Evolutionary conservation across 53 echinoderm and acorn worm species (phyloP).

Genomic region (Holothuria leucospilota): DNA sequence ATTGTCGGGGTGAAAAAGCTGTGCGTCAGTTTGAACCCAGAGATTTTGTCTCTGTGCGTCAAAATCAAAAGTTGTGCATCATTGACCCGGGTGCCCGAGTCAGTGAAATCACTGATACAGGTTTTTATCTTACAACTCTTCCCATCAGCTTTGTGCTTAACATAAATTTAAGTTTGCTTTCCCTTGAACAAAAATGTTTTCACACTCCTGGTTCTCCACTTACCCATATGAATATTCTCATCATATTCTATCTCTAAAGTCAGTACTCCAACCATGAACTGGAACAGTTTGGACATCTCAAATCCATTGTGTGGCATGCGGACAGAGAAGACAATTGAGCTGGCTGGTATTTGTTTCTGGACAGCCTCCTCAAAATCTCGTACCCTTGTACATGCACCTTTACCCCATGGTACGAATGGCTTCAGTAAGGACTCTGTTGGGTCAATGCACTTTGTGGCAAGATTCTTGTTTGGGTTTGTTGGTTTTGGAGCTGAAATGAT

Average conservation of each 20-base stretch:
- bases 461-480: slow-evolving; percentile 68
- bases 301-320: slow-evolving; percentile 76
- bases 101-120: too few relatives aligned
- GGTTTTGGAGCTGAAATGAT: slow-evolving; percentile 78
- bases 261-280: slow-evolving; percentile 86
- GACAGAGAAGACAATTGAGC: slow-evolving; percentile 85
- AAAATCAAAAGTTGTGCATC: too few relatives aligned
- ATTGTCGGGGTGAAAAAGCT: too few relatives aligned
- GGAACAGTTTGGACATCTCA: slow-evolving; percentile 81
- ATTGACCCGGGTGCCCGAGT: too few relatives aligned
- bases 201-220: neutral
- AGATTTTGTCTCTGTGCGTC: too few relatives aligned
- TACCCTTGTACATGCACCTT: slow-evolving; percentile 77
- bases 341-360: slow-evolving; percentile 69
- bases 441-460: slow-evolving; percentile 94
- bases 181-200: too few relatives aligned
- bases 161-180: too few relatives aligned
- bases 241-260: slow-evolving; percentile 74
- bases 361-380: slow-evolving; percentile 83
- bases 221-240: slow-evolving; percentile 58
- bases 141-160: too few relatives aligned
- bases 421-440: slow-evolving; percentile 64
- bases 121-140: too few relatives aligned
- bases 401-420: slow-evolving; percentile 79
- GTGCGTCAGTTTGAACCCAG: too few relatives aligned